phyloP scores from a whole-genome alignment of 2,113 vertebrate genomes.

The Caloenas nicobarica region DNA sequence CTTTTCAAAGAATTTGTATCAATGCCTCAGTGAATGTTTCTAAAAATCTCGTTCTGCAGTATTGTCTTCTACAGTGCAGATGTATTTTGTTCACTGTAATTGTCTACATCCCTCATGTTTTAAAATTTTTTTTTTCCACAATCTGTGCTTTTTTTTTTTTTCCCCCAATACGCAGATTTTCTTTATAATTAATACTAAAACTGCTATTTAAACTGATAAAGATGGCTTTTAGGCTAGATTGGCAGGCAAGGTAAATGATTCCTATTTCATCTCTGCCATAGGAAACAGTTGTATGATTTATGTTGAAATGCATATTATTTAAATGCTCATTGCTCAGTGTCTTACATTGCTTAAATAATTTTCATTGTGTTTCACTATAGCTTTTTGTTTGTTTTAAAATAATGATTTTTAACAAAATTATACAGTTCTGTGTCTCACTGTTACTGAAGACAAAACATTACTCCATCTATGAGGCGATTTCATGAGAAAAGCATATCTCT shows the following conservation, averaged over 20 bases:
- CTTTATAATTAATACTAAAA: neutral
- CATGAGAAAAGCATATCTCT: neutral
- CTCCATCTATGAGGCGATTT: neutral
- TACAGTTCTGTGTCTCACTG: neutral
- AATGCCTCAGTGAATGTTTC: neutral
- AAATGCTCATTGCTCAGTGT: neutral
- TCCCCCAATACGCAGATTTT: neutral
- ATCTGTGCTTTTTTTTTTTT: neutral
- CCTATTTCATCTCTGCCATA: neutral
- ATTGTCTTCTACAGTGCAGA: neutral
- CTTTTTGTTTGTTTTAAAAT: neutral
- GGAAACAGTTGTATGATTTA: neutral
- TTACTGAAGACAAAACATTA: neutral
- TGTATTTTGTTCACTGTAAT: neutral
- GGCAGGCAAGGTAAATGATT: neutral
- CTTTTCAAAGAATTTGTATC: slow-evolving; percentile 7
- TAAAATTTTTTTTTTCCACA: neutral
- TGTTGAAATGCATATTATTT: neutral
- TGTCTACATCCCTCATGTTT: neutral
- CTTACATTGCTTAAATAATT: neutral
- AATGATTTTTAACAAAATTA: neutral
- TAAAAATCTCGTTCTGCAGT: neutral
- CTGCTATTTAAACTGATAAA: neutral
- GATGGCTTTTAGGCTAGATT: neutral
- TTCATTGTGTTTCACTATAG: neutral